These are phyloP conservation scores for Drosophila neonasuta DNA, from an alignment of 2,888 invertebrate species.

Conservation along the genomic window DNA sequence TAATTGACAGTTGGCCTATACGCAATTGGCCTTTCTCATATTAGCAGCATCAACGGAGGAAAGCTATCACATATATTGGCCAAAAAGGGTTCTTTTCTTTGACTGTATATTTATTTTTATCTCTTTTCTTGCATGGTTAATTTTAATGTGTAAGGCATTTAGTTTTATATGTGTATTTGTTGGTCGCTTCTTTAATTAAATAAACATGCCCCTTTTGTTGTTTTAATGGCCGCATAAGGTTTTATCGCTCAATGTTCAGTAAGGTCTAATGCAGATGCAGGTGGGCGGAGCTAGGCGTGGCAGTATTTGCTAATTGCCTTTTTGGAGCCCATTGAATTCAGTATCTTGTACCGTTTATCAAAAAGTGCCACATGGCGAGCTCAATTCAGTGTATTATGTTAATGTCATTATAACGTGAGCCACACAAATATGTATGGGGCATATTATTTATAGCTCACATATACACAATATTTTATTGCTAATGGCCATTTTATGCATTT, in stretches of 20 bases:
- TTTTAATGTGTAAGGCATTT: slow-evolving; percentile 63
- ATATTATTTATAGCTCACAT: slow-evolving; percentile 40
- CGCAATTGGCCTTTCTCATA: slow-evolving; percentile 13
- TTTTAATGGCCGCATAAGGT: slow-evolving; percentile 62
- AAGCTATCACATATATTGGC: slow-evolving; percentile 24
- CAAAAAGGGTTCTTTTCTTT: slow-evolving; percentile 51
- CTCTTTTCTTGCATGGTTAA: slow-evolving; percentile 66
- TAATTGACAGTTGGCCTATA: slow-evolving; percentile 44
- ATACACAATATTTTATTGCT: slow-evolving; percentile 36
- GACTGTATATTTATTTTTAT: slow-evolving; percentile 56
- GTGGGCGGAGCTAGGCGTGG: slow-evolving; percentile 31
- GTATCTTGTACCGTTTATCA: slow-evolving; percentile 53
- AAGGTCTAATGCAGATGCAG: slow-evolving; percentile 37
- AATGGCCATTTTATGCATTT: slow-evolving; percentile 41
- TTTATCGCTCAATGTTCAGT: slow-evolving; percentile 60
- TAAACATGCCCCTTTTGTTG: slow-evolving; percentile 56
- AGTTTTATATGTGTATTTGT: slow-evolving; percentile 46
- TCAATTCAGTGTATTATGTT: slow-evolving; percentile 52
- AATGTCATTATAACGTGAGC: slow-evolving; percentile 69
- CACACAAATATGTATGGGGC: slow-evolving; percentile 50
- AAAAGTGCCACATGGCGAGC: slow-evolving; percentile 40
- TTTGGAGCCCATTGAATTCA: slow-evolving; percentile 47
- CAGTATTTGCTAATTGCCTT: slow-evolving; percentile 57
- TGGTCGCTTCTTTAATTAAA: slow-evolving; percentile 64
- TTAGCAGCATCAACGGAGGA: slow-evolving; percentile 15